A percentile compares a stretch with the other conserved stretches of the same genome.
These are phyloP conservation scores for Tachina fera DNA, from an alignment of 2,888 invertebrate species.

Conservation along the genomic window DNA sequence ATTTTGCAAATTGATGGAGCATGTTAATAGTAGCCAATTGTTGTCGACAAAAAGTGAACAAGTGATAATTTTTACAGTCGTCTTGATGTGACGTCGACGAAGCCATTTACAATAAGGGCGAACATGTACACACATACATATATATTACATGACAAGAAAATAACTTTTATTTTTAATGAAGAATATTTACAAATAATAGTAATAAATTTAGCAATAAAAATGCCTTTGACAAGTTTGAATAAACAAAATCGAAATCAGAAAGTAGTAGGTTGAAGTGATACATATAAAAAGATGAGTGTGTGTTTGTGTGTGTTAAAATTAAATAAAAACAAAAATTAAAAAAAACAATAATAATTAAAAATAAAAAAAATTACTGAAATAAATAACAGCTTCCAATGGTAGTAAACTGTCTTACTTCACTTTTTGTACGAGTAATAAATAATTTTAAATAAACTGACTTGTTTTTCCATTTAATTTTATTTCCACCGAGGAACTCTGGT, in stretches of 20 bases:
- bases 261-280: slow-evolving; percentile 43
- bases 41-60: too few relatives aligned
- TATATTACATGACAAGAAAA: slow-evolving; percentile 3
- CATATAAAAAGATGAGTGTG: slow-evolving; percentile 30
- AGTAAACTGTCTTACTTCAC: slow-evolving; percentile 27
- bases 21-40: too few relatives aligned
- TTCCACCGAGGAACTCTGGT: too few relatives aligned
- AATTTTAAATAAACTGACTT: too few relatives aligned
- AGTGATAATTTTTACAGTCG: too few relatives aligned
- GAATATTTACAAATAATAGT: slow-evolving; percentile 32
- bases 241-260: slow-evolving; percentile 44
- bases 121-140: too few relatives aligned
- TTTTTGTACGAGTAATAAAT: too few relatives aligned
- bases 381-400: slow-evolving; percentile 45
- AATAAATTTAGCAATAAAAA: slow-evolving; percentile 66
- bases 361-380: background rate
- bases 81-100: too few relatives aligned
- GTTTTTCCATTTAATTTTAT: too few relatives aligned
- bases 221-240: slow-evolving; percentile 55
- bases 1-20: too few relatives aligned
- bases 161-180: slow-evolving; percentile 35
- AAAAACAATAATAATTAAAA: background rate
- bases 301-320: slow-evolving; percentile 49
- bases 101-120: too few relatives aligned
- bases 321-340: slow-evolving; percentile 13